These are phyloP conservation scores for Calcarius lapponicus DNA, from an alignment of 2,797 vertebrate species.

Conservation along the genomic window DNA sequence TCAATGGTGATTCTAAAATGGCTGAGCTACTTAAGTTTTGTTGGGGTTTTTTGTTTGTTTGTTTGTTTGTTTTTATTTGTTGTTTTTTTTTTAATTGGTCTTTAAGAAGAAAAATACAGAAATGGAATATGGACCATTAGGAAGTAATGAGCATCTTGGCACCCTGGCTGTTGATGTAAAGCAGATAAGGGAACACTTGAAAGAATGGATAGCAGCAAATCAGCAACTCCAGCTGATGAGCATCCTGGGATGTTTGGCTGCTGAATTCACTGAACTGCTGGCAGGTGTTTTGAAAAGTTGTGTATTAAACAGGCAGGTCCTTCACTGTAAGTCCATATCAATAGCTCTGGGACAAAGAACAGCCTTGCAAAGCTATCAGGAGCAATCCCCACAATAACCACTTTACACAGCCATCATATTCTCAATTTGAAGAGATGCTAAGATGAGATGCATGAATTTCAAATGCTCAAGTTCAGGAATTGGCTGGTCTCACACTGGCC, in stretches of 20 bases:
- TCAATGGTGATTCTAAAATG: constrained; percentile 76
- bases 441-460: neutral
- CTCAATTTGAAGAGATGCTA: neutral
- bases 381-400: neutral
- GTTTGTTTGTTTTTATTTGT: neutral
- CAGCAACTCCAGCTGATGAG: constrained; percentile 61
- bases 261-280: constrained; percentile 69
- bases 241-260: constrained; percentile 68
- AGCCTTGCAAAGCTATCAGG: neutral
- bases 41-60: neutral
- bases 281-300: constrained; percentile 71
- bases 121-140: constrained; percentile 77
- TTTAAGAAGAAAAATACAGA: constrained; percentile 81
- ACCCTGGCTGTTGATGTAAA: constrained; percentile 77
- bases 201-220: constrained; percentile 73
- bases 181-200: constrained; percentile 76
- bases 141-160: constrained; percentile 79
- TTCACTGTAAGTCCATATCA: neutral
- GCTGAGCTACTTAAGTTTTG: constrained; percentile 72
- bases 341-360: neutral
- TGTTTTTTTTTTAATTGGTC: constrained; percentile 72
- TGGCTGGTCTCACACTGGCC: neutral
- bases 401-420: neutral
- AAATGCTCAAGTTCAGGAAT: neutral
- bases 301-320: constrained; percentile 62